These are phyloP conservation scores for Rhinolophus ferrumequinum DNA, from an alignment of 2,113 vertebrate genomes.

Conservation along the genomic window DNA sequence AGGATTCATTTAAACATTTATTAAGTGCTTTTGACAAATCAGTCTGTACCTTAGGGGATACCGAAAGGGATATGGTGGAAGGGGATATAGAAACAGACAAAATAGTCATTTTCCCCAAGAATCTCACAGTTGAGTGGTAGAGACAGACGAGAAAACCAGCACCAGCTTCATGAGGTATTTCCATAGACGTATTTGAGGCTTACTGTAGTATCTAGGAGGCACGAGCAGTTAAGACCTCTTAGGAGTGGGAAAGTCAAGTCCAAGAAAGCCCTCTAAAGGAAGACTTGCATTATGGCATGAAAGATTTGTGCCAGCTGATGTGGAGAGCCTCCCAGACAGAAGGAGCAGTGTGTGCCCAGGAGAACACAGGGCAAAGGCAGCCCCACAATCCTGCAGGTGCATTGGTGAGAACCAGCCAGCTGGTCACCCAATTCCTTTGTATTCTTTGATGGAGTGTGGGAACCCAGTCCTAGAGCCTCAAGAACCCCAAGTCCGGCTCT, in stretches of 20 bases:
- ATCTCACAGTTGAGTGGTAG: background rate
- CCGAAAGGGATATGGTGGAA: background rate
- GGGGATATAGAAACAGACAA: background rate
- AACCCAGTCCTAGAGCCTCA: background rate
- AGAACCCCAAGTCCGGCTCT: background rate
- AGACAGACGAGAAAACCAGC: background rate
- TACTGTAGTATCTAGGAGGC: background rate
- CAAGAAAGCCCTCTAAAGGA: background rate
- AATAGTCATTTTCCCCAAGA: background rate
- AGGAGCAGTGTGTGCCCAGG: background rate
- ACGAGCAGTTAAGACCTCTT: background rate
- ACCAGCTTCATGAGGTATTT: background rate
- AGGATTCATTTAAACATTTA: background rate
- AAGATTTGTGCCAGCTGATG: background rate
- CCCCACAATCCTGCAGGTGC: rapidly evolving
- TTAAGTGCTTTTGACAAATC: background rate
- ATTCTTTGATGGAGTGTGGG: background rate
- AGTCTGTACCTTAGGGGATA: background rate
- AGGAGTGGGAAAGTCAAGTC: background rate
- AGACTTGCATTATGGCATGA: background rate
- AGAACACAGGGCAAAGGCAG: background rate
- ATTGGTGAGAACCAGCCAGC: background rate
- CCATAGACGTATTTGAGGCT: background rate
- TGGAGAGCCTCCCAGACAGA: background rate
- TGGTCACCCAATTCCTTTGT: background rate